Evolutionary conservation across 2,797 vertebrate genomes (phyloP).

Genomic region (Oreochromis grahami): DNA sequence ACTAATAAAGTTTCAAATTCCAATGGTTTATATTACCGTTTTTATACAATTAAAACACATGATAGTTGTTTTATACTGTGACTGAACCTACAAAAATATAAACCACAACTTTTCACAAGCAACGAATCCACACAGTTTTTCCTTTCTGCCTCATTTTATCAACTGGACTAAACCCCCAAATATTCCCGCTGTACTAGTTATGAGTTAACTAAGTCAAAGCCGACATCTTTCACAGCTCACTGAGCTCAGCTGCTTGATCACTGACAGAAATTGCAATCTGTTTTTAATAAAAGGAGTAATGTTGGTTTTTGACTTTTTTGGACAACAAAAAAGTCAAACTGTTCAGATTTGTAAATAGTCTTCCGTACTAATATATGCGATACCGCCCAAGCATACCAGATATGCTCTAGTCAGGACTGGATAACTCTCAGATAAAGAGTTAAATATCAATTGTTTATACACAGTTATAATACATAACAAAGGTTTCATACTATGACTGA

Average conservation of each 20-base stretch:
- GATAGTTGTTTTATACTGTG: neutral
- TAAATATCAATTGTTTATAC: neutral
- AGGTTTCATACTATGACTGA: neutral
- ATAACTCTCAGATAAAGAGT: neutral
- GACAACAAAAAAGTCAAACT: neutral
- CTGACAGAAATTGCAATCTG: neutral
- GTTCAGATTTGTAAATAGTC: neutral
- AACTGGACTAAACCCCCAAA: neutral
- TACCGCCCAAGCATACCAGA: neutral
- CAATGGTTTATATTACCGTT: neutral
- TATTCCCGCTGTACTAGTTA: neutral
- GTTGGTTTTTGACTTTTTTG: neutral
- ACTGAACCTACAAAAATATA: neutral
- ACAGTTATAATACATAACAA: neutral
- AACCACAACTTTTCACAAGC: neutral
- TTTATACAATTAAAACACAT: neutral
- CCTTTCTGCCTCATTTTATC: neutral
- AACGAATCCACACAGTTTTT: neutral
- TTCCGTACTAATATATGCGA: neutral
- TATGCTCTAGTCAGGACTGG: neutral
- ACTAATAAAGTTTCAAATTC: neutral
- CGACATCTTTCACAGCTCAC: neutral
- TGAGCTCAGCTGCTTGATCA: neutral
- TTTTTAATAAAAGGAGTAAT: neutral
- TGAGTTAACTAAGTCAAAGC: neutral